A percentile compares a stretch with the other conserved stretches of the same genome.
Conservation (phyloP, 2,888 invertebrate species). For the Andricus quercusramuli region DNA sequence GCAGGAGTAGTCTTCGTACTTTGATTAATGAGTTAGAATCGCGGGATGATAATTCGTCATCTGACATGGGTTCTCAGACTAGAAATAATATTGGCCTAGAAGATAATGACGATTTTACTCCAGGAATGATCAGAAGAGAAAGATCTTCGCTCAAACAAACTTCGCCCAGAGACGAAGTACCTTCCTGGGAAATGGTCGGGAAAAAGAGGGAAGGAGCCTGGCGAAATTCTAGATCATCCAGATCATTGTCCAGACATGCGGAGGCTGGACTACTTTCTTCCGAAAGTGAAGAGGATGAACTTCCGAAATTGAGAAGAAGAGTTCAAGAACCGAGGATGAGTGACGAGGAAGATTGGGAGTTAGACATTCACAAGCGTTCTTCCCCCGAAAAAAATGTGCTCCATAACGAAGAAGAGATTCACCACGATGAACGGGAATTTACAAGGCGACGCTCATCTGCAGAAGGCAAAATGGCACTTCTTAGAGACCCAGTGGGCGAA, state of each 20-base stretch:
- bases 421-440: slow-evolving; percentile 60
- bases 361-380: slow-evolving; percentile 65
- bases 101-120: slow-evolving; percentile 43
- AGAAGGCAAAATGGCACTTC: slow-evolving; percentile 73
- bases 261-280: slow-evolving; percentile 65
- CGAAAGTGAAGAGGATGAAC: slow-evolving; percentile 69
- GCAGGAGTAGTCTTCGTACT: slow-evolving; percentile 37
- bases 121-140: slow-evolving; percentile 39
- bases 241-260: slow-evolving; percentile 57
- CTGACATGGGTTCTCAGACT: slow-evolving; percentile 10
- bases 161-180: slow-evolving; percentile 61
- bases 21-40: neutral
- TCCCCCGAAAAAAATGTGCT: slow-evolving; percentile 64
- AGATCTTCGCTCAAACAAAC: slow-evolving; percentile 48
- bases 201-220: slow-evolving; percentile 58
- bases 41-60: neutral
- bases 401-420: slow-evolving; percentile 55
- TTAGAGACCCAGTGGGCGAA: slow-evolving; percentile 67
- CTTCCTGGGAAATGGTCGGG: slow-evolving; percentile 62
- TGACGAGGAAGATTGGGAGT: slow-evolving; percentile 75
- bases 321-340: slow-evolving; percentile 64
- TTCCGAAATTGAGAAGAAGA: slow-evolving; percentile 39
- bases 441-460: slow-evolving; percentile 74
- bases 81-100: slow-evolving; percentile 25
- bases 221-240: slow-evolving; percentile 53